Base-by-base conservation (phyloP, 2,888 invertebrate genomes). In the Sarcophaga rosellei region DNA sequence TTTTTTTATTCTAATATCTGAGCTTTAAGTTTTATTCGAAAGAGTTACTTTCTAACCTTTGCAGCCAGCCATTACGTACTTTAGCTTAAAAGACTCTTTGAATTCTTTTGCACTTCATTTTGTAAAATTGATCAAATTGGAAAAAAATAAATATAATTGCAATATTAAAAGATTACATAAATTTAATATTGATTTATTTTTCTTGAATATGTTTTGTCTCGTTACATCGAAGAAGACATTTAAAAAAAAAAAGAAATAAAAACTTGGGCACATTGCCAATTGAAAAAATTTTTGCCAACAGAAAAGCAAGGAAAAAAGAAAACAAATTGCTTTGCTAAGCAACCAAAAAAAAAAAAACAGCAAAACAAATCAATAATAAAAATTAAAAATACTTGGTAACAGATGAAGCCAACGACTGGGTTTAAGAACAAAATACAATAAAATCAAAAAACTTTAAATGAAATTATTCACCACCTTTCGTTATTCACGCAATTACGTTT, bases 341-440 rank as follows among this genome's bases (percentile, higher is more conserved):
- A 72, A 79, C 72, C 61, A 72, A 74, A 45, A 66, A 53, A 63
- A 70, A 47, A n/a, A 73, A 57, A 66, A 65, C n/a, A 35, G 6
- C 10, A 25, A 21, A 79, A 63, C 35, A 35, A 35, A 35, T 35
- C 53, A 15, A 53, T 53, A 12, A 53, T 53, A 53, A 53, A 15
- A 15, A 53, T 53, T 15, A 53, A 53, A 53, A 15, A 53, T 53
- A 53, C 12, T 15, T 1, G 61, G 47, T 47, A 66, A 78, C 53
- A 74, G 25, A 53, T 59, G 74, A 85, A 79, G 85, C 75, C 85
- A 85, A 82, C 78, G 82, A 85, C 85, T 85, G 82, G 47, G 61
- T 20, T 68, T 53, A 12, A 53, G 4, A 53, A 12, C 53, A 53
- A 15, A 47, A 47, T 35, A 47, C 11, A 47, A 12, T 47, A 12